Evolutionary conservation across 2,113 vertebrate species (phyloP).

Genomic region (Otus sunia): DNA sequence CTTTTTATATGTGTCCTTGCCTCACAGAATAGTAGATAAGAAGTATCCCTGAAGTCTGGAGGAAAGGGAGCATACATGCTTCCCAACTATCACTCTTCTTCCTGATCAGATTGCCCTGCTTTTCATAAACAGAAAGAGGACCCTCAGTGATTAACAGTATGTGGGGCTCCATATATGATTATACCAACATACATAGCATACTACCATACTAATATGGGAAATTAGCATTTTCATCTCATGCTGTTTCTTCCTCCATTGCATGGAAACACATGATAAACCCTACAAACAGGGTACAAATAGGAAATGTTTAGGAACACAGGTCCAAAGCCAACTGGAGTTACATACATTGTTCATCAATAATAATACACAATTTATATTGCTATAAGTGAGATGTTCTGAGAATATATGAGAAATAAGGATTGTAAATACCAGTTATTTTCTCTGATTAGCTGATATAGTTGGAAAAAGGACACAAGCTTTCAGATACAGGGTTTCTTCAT

Average conservation of each 20-base stretch:
- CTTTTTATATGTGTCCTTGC: background rate
- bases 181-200: background rate
- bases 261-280: constrained; percentile 7
- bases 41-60: background rate
- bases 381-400: background rate
- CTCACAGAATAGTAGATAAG: background rate
- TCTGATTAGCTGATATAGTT: background rate
- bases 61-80: background rate
- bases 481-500: background rate
- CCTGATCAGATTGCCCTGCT: background rate
- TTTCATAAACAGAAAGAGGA: background rate
- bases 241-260: constrained; percentile 38
- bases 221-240: background rate
- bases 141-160: background rate
- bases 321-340: background rate
- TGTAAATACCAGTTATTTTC: background rate
- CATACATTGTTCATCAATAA: background rate
- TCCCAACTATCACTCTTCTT: background rate
- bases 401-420: background rate
- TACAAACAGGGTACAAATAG: background rate
- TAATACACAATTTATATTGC: background rate
- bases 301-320: constrained; percentile 3
- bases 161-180: background rate
- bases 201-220: background rate
- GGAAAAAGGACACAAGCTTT: background rate